Percentiles rank a stretch among this genome's conserved stretches.
Conservation (phyloP, 1,140 invertebrate species). For the Acromyrmex echinatior region DNA sequence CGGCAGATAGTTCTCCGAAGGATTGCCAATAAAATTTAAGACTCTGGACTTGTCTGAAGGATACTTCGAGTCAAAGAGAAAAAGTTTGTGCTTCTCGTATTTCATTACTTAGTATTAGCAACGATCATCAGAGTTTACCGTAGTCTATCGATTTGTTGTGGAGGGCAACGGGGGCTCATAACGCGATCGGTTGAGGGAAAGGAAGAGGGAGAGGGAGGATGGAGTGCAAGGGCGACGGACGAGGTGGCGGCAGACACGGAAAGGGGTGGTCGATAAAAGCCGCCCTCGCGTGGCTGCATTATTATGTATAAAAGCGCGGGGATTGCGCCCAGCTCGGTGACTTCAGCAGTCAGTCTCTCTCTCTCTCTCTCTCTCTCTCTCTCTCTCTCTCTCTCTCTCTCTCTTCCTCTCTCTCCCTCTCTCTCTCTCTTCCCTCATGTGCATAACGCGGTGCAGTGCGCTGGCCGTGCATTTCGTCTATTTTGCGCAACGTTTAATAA, state of each 20-base stretch:
- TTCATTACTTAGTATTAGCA: constrained; percentile 58
- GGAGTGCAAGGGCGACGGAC: constrained; percentile 51
- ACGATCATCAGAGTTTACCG: constrained; percentile 58
- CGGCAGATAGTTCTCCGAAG: background rate
- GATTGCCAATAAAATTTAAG: constrained; percentile 65
- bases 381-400: constrained; percentile 16
- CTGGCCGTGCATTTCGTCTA: constrained; percentile 9
- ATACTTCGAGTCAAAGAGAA: constrained; percentile 37
- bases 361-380: constrained; percentile 66
- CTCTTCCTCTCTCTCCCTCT: constrained; percentile 57
- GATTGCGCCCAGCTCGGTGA: constrained; percentile 70
- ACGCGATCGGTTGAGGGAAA: constrained; percentile 11
- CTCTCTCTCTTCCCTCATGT: constrained; percentile 11
- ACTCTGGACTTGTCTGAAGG: constrained; percentile 14
- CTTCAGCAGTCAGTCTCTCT: constrained; percentile 74
- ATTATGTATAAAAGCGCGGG: constrained; percentile 75
- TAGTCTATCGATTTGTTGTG: constrained; percentile 52
- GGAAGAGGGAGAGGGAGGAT: background rate
- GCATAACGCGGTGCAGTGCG: constrained; percentile 29
- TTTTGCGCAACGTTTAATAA: constrained; percentile 61
- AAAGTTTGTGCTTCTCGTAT: constrained; percentile 29
- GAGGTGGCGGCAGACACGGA: constrained; percentile 61
- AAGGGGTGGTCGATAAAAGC: constrained; percentile 76
- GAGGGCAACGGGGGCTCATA: constrained; percentile 22
- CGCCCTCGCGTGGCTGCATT: constrained; percentile 74